A percentile compares a stretch with the other conserved stretches of the same genome.
Conservation (phyloP, 2,888 invertebrate genomes). For the Leptopilina drosophilae region DNA sequence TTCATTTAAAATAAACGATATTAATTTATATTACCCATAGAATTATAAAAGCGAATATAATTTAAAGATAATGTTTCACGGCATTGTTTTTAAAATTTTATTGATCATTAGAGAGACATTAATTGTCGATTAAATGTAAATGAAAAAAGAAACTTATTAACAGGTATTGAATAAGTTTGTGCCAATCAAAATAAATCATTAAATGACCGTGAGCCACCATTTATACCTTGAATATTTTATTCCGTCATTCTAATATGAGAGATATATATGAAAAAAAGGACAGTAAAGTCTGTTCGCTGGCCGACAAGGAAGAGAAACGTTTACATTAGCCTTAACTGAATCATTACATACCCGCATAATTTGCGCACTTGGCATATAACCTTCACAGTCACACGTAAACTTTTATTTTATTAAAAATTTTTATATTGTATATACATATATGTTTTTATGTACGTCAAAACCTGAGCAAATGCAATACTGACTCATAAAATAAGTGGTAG, state of each 20-base stretch:
- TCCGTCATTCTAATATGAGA: constrained; percentile 24
- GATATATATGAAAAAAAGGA: not conserved
- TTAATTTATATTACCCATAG: constrained; percentile 11
- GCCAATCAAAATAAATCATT: constrained; percentile 21
- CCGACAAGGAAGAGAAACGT: constrained; percentile 14
- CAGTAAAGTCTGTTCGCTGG: not conserved
- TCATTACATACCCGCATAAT: constrained; percentile 41
- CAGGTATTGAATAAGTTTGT: constrained; percentile 19
- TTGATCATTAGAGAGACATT: constrained; percentile 2
- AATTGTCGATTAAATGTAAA: not conserved
- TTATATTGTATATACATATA: not conserved
- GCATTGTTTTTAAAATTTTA: not conserved
- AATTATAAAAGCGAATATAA: not conserved
- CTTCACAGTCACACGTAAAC: constrained; percentile 22
- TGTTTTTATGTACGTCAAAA: not conserved
- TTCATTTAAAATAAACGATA: not conserved
- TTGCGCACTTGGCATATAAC: constrained; percentile 34
- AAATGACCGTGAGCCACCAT: constrained; percentile 22
- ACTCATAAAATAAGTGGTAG: constrained; percentile 20
- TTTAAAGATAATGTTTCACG: not conserved
- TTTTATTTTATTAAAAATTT: constrained; percentile 33
- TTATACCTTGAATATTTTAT: constrained; percentile 32
- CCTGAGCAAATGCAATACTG: constrained; percentile 20
- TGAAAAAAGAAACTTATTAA: constrained; percentile 5
- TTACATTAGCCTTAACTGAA: constrained; percentile 35